Evolutionary conservation across 2,113 vertebrate species (phyloP).

Genomic region (Cacatua alba): DNA sequence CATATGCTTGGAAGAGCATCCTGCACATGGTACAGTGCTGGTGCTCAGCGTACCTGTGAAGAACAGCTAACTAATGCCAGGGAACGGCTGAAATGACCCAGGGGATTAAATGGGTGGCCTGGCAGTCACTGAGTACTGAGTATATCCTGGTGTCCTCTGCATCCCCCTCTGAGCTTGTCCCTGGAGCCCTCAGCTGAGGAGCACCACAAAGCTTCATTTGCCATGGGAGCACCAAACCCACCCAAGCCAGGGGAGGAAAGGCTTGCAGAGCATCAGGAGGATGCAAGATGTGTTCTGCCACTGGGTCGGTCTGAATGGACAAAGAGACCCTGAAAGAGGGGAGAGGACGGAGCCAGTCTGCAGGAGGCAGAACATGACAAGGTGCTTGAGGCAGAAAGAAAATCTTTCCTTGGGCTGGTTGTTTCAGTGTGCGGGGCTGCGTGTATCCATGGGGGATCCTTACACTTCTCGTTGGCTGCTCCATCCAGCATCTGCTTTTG

Average conservation of each 20-base stretch:
- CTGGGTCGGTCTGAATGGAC: rapidly evolving
- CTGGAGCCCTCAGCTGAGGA: background rate
- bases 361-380: background rate
- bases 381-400: background rate
- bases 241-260: background rate
- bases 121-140: background rate
- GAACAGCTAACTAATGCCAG: background rate
- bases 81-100: background rate
- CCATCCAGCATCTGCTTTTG: constrained; percentile 61
- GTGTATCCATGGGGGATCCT: background rate
- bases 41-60: background rate
- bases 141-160: background rate
- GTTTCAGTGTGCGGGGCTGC: background rate
- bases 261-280: background rate
- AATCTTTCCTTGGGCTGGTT: background rate
- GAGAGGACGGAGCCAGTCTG: background rate
- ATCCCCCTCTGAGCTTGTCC: background rate
- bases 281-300: background rate
- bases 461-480: background rate
- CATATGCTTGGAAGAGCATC: background rate
- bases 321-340: background rate
- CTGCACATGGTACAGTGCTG: background rate
- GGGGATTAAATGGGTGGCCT: background rate
- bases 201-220: background rate
- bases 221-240: background rate